Base-by-base conservation (phyloP, 2,888 invertebrate genomes). In the Catocala nupta region DNA sequence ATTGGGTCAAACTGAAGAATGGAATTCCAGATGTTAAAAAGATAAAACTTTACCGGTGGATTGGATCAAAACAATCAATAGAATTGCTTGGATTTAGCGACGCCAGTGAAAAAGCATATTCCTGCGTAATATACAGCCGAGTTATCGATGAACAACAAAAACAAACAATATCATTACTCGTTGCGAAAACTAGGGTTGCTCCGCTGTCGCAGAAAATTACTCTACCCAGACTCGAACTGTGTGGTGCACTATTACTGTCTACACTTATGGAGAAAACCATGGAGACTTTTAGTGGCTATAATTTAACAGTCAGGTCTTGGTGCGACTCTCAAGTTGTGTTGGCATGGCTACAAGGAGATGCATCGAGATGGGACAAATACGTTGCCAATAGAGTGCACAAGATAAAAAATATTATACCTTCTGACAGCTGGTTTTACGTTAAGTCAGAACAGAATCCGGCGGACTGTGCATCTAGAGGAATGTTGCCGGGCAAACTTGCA, bases 11-110 rank as follows among this genome's bases (percentile, higher is more conserved):
- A 45, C 12, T 54, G n/a, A 54, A 45, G 45, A n/a, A n/a, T 4
- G 54, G 45, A 33, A 11, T 54, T 8, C 45, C 54, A 25, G 4
- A 8, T 5, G 11, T 44, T 5, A 54, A 54, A 9, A 12, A 43
- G 7, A 33, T 54, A 16, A 11, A 54, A 45, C 45, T 55, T 36
- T 42, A 52, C 13, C 36, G 54, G 13, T 54, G 54, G 54, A 25
- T 44, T 11, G 34, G 12, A n/a, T 4, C 10, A 50, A 16, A 48
- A 55, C 5, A 10, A 16, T 11, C 39, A 10, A 63, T 75, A 4
- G 63, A 71, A 36, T 45, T 78, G 43, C 54, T 64, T 5, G 72
- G 70, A 5, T 78, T 71, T 43, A 68, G 68, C 25, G 74, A 75
- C 49, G 71, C 73, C 2, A 16, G 16, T 16, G 16, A 16, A 16